Evolutionary conservation across 35 echinoderm and acorn worm species (phyloP), one percentile per base, ranked within the genome.

Genomic region (Apostichopus japonicus): DNA sequence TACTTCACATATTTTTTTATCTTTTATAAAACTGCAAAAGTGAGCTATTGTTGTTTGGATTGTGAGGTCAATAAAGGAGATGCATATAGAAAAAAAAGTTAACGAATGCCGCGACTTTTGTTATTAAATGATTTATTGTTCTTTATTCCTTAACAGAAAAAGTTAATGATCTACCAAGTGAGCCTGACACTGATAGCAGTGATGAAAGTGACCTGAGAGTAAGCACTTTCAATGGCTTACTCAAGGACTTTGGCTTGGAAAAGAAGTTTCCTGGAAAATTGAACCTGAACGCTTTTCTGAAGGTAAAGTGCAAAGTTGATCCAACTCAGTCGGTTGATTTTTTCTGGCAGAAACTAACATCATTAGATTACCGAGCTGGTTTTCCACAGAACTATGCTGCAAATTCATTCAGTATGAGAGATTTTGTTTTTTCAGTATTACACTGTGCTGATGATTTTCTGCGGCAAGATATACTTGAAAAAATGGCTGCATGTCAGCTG

Each of bases 401-500:
- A 73, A 72, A 73, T 23, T 21, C 56, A 53, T 89, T 91, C 24
- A 91, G 90, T 33, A 79, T 79, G 90, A 53, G 90, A 53, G 90
- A 91, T 78, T 77, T 91, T 33, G 79, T 91, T 79, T 91, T 77
- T 56, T 6, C 52, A 23, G 55, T 91, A 23, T 53, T 91, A 54
- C 71, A 91, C 19, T 91, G 90, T 79, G 51, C 72, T 79, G 90
- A 91, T 58, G 72, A 77, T 55, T 91, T 91, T 58, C 19, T 91
- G 10, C 6, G 71, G 22, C 90, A 91, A 58, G 90, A 91, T 10
- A 91, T 91, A 6, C 55, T 77, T 51, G 76, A 77, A 51, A 91
- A 91, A 79, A 77, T 91, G 90, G 51, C 90, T 59, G 90, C 90
- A 23, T 91, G 90, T 79, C 90, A 91, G 33, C 56, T 91, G 54